Conservation (phyloP, 2,888 invertebrate species). For the Trissolcus brochymenae region DNA sequence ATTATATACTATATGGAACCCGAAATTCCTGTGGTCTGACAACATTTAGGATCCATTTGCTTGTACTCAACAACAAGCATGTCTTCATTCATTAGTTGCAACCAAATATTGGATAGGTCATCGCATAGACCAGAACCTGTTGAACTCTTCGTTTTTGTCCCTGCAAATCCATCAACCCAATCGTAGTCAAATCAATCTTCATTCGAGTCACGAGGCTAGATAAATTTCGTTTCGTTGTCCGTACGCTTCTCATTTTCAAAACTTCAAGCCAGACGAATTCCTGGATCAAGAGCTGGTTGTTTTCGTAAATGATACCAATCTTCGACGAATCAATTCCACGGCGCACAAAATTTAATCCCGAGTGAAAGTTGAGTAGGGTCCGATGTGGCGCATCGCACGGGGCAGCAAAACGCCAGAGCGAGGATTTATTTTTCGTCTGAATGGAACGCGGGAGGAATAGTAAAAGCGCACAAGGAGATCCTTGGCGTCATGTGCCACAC, state of each 20-base stretch:
- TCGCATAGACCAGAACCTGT: conserved; percentile 8
- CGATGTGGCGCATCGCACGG: conserved; percentile 26
- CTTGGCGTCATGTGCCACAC: conserved; percentile 48
- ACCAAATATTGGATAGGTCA: conserved; percentile 22
- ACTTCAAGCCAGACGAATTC: conserved; percentile 27
- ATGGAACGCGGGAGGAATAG: conserved; percentile 51
- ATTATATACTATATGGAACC: neutral
- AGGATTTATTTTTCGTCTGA: conserved; percentile 51
- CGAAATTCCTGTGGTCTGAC: conserved; percentile 8
- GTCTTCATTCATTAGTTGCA: conserved; percentile 39
- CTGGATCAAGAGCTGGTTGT: conserved; percentile 19
- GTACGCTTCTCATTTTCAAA: neutral
- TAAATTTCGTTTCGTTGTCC: conserved; percentile 17
- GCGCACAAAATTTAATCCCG: conserved; percentile 40
- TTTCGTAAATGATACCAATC: conserved; percentile 51
- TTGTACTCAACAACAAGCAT: conserved; percentile 17
- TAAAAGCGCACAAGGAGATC: conserved; percentile 42
- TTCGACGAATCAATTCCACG: conserved; percentile 46
- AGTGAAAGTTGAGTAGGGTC: conserved; percentile 54
- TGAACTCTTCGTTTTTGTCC: conserved; percentile 13
- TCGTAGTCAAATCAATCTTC: conserved; percentile 42
- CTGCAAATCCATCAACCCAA: conserved; percentile 32
- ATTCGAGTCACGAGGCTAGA: conserved; percentile 27
- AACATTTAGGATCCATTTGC: conserved; percentile 15
- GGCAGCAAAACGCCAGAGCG: conserved; percentile 12